Percentiles rank a stretch among this genome's conserved stretches.
Evolutionary conservation across 2,113 vertebrate species (phyloP).

Genomic region (Dasyurus viverrinus): DNA sequence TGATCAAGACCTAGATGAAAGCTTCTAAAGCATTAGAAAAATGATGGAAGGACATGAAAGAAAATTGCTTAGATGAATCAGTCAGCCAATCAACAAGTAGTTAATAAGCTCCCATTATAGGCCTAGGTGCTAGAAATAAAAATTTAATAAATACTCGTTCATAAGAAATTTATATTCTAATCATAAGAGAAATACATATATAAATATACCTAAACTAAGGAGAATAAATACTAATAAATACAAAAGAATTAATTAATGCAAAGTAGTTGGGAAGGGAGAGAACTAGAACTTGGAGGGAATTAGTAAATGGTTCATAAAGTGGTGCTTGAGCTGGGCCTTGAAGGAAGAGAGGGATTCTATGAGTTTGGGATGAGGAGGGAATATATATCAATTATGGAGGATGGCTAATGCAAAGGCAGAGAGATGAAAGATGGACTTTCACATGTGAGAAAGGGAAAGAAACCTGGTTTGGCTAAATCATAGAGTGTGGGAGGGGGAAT

Average conservation of each 20-base stretch:
- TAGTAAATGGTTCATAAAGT: not conserved
- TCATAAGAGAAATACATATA: not conserved
- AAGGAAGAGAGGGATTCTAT: not conserved
- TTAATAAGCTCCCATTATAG: not conserved
- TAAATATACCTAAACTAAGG: not conserved
- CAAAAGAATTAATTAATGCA: not conserved
- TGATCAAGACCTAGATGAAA: not conserved
- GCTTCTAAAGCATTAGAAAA: not conserved
- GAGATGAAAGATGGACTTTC: not conserved
- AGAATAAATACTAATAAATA: not conserved
- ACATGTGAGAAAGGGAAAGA: not conserved
- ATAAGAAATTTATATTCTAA: not conserved
- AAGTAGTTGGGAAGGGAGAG: not conserved
- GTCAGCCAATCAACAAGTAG: not conserved
- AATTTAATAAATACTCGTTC: not conserved
- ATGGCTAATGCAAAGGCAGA: not conserved
- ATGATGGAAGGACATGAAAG: not conserved
- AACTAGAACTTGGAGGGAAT: not conserved
- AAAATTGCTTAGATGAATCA: not conserved
- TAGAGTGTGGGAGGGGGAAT: not conserved
- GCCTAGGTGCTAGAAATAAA: not conserved
- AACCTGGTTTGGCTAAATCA: not conserved
- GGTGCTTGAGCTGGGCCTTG: not conserved
- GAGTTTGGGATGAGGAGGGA: not conserved
- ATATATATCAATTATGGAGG: not conserved